These are phyloP conservation scores for Eubasilissa regina DNA, from an alignment of 1,140 invertebrate genomes.

Conservation along the genomic window DNA sequence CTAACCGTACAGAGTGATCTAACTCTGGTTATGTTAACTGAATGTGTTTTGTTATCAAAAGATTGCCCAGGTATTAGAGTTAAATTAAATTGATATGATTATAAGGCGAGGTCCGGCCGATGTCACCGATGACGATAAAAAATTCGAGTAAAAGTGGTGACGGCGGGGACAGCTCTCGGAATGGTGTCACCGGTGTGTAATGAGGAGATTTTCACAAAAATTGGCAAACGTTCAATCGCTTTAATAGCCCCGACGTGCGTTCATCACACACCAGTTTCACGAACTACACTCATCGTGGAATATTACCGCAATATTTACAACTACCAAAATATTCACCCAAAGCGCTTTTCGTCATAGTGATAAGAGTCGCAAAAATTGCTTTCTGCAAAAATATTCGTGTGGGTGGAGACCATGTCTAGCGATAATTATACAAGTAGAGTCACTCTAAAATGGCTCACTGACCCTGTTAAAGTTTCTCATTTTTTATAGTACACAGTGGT, in stretches of 20 bases:
- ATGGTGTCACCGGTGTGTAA: conserved; percentile 41
- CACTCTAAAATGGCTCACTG: neutral
- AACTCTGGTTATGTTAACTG: too few species aligned
- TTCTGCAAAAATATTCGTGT: conserved; percentile 1
- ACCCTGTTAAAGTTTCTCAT: neutral
- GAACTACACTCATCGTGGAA: conserved; percentile 31
- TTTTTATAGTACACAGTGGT: too few species aligned
- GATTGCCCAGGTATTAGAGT: too few species aligned
- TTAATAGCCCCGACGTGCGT: conserved; percentile 38
- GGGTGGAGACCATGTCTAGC: conserved; percentile 11
- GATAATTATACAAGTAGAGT: neutral
- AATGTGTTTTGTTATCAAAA: too few species aligned
- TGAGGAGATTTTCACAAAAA: conserved; percentile 46
- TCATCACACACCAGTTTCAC: conserved; percentile 19
- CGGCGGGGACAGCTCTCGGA: conserved; percentile 14
- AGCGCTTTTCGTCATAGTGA: conserved; percentile 24
- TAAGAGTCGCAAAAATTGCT: conserved; percentile 16
- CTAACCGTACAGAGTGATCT: too few species aligned
- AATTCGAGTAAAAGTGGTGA: conserved; percentile 34
- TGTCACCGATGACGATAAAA: conserved; percentile 29
- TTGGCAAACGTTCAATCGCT: conserved; percentile 48
- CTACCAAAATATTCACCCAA: conserved; percentile 12
- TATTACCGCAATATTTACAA: conserved; percentile 36
- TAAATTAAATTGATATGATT: too few species aligned
- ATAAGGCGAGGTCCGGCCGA: neutral